Conservation (phyloP, 2,888 invertebrate species). For the Acanthosoma haemorrhoidale region DNA sequence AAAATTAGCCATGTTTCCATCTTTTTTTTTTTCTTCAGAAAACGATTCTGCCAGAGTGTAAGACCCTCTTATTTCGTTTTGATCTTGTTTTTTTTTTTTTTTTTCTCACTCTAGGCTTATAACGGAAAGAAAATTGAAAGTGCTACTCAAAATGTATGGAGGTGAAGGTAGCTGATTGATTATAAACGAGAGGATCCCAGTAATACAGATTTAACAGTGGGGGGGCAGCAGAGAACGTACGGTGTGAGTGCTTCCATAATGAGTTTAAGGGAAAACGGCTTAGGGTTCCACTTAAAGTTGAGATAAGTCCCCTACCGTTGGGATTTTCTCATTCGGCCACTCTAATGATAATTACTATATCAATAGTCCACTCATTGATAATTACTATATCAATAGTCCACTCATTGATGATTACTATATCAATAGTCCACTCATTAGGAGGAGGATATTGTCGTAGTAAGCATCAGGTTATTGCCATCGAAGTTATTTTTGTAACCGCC, state of each 20-base stretch:
- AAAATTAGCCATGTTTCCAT: not conserved
- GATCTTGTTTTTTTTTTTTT: not conserved
- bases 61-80: not conserved
- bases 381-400: not conserved
- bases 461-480: too few species aligned
- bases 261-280: constrained; percentile 10
- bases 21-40: too few species aligned
- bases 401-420: too few species aligned
- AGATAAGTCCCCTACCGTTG: not conserved
- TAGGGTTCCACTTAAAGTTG: constrained; percentile 1
- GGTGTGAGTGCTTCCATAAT: constrained; percentile 2
- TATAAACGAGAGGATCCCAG: not conserved
- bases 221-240: not conserved
- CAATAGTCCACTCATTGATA: not conserved
- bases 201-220: not conserved
- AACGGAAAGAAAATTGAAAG: not conserved
- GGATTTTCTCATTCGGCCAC: not conserved
- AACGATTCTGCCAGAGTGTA: too few species aligned
- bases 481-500: too few species aligned
- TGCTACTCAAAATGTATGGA: not conserved
- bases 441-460: too few species aligned
- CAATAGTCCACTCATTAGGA: too few species aligned
- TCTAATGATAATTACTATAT: not conserved
- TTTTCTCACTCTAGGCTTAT: not conserved
- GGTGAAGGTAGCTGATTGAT: not conserved